Evolutionary conservation across 2,888 invertebrate species (phyloP), one percentile per base, ranked within the genome.

Genomic region (Microctonus hyperodae): DNA sequence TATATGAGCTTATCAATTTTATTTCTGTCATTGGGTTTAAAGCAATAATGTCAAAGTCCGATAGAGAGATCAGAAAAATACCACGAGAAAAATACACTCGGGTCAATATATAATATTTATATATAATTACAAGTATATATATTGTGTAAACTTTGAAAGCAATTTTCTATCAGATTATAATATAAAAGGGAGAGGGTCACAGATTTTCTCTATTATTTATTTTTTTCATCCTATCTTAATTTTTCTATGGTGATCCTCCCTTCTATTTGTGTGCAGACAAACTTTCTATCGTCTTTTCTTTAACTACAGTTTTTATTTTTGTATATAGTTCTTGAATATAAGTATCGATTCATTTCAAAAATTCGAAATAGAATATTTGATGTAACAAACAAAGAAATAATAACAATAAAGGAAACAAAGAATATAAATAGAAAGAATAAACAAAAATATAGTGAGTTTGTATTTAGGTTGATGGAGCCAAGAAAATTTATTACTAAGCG

Each of bases 1-100:
- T 57, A 57, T 22, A 22, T 10, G 35, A 33, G 13, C 23, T 44
- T 57, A 57, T 63, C 63, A 37, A 55, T 55, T 55, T 28, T 40
- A 28, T 28, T 25, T 55, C 53, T 20, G 23, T 51, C 13, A 37
- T n/a, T n/a, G 31, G 10, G 28, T 20, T 22, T 53, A 16, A 63
- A 40, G 51, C 9, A 35, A 25, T 16, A 23, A 23, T n/a, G 51
- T 62, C 53, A 53, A 37, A 51, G 23, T 50, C 53, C 63, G 53
- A 40, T 20, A 44, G 53, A 31, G 44, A 20, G 44, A 53, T 40
- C 53, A 31, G 13, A 13, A 37, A 62, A 62, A 53, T 51, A 44
- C 37, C 28, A 63, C 16, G 50, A 35, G 9, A 31, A 16, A 28
- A 16, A 44, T 25, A 28, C 28, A 44, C 51, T 13, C 13, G 35